A percentile compares a stretch with the other conserved stretches of the same genome.
Conservation (phyloP, 1,140 invertebrate species). For the Drosophila insularis region DNA sequence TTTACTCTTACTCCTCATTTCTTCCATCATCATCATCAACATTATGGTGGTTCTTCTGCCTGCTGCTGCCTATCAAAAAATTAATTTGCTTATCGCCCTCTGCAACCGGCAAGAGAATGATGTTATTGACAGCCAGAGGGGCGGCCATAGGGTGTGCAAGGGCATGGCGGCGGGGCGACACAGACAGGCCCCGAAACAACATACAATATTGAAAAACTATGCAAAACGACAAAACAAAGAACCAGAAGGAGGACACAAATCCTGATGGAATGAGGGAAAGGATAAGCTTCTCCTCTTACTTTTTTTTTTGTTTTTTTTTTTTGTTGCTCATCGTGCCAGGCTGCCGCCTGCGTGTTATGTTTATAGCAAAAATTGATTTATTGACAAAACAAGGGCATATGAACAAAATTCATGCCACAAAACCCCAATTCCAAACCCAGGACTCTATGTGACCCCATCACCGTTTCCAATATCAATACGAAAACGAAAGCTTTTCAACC, state of each 20-base stretch:
- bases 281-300: conserved; percentile 27
- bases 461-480: not conserved
- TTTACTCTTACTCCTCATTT: not conserved
- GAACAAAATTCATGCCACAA: conserved; percentile 41
- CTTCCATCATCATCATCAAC: not conserved
- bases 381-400: conserved; percentile 74
- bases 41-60: not conserved
- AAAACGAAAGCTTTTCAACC: conserved; percentile 55
- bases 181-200: conserved; percentile 16
- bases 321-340: conserved; percentile 29
- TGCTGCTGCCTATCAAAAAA: conserved; percentile 51
- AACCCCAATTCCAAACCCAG: not conserved
- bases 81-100: conserved; percentile 80
- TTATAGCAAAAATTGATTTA: conserved; percentile 78
- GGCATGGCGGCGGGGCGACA: conserved; percentile 20
- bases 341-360: conserved; percentile 78
- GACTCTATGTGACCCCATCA: not conserved
- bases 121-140: conserved; percentile 70
- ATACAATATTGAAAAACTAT: conserved; percentile 63
- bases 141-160: not conserved
- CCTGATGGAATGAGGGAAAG: conserved; percentile 2
- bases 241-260: not conserved
- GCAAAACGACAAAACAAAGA: conserved; percentile 37
- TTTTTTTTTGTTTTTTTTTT: conserved; percentile 8
- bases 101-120: conserved; percentile 68